phyloP scores from a whole-genome alignment of 2,113 vertebrate genomes.

The Dascyllus trimaculatus region DNA sequence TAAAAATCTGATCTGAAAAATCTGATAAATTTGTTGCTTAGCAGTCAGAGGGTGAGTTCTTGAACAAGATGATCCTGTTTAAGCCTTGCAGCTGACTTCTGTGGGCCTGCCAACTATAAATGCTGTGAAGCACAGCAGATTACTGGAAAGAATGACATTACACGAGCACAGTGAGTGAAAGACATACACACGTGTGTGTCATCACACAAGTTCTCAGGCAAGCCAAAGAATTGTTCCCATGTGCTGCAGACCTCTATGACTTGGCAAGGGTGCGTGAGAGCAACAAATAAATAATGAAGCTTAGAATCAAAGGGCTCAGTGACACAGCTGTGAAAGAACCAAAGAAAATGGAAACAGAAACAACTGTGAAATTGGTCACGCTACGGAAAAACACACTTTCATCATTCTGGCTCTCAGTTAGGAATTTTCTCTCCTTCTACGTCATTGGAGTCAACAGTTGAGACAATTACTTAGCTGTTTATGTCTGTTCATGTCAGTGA shows the following conservation, averaged over 20 bases:
- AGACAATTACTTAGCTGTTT: background rate
- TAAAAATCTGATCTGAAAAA: no score
- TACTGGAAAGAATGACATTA: slow-evolving; percentile 47
- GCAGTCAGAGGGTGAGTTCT: slow-evolving; percentile 4
- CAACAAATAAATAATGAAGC: slow-evolving; percentile 43
- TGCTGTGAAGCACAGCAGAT: slow-evolving; percentile 44
- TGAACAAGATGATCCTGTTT: background rate
- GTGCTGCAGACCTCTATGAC: slow-evolving; percentile 56
- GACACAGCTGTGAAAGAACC: slow-evolving; percentile 54
- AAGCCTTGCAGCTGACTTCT: slow-evolving; percentile 1
- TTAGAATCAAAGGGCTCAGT: slow-evolving; percentile 48
- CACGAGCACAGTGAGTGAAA: slow-evolving; percentile 28
- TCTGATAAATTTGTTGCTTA: background rate
- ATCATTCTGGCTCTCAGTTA: background rate
- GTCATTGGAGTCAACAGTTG: background rate
- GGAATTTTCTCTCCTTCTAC: background rate
- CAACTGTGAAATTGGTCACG: slow-evolving; percentile 36
- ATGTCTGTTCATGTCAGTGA: background rate
- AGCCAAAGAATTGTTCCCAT: slow-evolving; percentile 59
- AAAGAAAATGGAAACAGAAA: slow-evolving; percentile 48
- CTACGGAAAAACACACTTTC: slow-evolving; percentile 20
- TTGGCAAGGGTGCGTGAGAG: slow-evolving; percentile 59
- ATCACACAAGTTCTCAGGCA: slow-evolving; percentile 46
- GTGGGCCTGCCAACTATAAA: slow-evolving; percentile 35
- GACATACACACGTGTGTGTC: slow-evolving; percentile 34